A percentile compares a stretch with the other conserved stretches of the same genome.
Conservation (phyloP, 2,113 vertebrate genomes). For the Bubo scandiacus region DNA sequence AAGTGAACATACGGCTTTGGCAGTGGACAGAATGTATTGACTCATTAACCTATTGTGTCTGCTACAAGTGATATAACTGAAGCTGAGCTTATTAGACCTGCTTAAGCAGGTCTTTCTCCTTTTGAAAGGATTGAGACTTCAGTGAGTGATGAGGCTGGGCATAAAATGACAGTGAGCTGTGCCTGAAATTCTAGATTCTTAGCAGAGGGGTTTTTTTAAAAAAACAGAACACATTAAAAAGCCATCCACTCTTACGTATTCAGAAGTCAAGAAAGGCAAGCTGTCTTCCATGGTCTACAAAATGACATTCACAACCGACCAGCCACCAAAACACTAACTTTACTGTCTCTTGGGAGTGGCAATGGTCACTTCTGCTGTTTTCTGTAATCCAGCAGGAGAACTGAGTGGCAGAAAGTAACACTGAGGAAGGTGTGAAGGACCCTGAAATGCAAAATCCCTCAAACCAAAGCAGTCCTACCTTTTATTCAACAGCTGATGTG, state of each 20-base stretch:
- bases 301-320: not conserved
- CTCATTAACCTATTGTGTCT: not conserved
- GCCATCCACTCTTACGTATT: not conserved
- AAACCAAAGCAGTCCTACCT: not conserved
- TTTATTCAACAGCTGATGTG: not conserved
- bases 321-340: not conserved
- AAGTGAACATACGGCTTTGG: rapidly evolving
- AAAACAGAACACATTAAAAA: not conserved
- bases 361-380: rapidly evolving
- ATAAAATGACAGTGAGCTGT: not conserved
- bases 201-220: rapidly evolving
- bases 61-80: not conserved
- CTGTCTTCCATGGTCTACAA: not conserved
- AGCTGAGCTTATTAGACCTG: not conserved
- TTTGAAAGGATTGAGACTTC: not conserved
- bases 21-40: rapidly evolving
- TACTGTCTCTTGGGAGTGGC: not conserved
- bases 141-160: not conserved
- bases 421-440: not conserved
- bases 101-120: not conserved
- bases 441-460: not conserved
- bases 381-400: not conserved
- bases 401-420: not conserved
- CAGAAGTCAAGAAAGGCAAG: not conserved
- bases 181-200: not conserved